These are phyloP conservation scores for Eriosoma lanigerum DNA, from an alignment of 1,140 invertebrate genomes.

Conservation along the genomic window DNA sequence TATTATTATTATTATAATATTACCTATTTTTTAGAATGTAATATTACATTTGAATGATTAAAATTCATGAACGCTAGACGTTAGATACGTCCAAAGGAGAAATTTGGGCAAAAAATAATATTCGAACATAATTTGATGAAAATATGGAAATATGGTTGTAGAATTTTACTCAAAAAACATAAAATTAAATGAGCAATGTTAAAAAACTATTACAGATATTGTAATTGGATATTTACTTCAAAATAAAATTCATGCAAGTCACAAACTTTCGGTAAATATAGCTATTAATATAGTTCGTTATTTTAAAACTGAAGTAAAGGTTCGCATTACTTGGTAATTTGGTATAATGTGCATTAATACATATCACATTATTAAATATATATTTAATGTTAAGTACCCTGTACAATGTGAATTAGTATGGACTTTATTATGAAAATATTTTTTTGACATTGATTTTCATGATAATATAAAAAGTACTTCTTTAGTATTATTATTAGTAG, in stretches of 20 bases:
- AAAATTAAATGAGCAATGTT: slow-evolving; percentile 2
- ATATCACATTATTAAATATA: too few relatives aligned
- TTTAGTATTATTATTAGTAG: too few relatives aligned
- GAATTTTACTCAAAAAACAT: background rate
- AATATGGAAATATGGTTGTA: slow-evolving; percentile 1
- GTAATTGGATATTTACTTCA: background rate
- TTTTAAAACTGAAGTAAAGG: too few relatives aligned
- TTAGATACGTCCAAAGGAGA: background rate
- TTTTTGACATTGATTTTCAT: too few relatives aligned
- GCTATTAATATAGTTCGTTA: too few relatives aligned
- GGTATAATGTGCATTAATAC: too few relatives aligned
- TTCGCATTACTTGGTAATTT: too few relatives aligned
- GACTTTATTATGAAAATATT: too few relatives aligned
- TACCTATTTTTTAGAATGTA: background rate
- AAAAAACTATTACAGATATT: background rate
- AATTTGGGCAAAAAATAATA: background rate
- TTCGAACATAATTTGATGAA: background rate
- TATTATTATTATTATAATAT: background rate
- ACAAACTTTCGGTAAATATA: too few relatives aligned
- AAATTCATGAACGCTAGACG: background rate
- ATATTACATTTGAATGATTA: background rate
- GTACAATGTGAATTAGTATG: too few relatives aligned
- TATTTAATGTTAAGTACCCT: too few relatives aligned
- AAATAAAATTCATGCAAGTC: background rate
- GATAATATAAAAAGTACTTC: too few relatives aligned